phyloP scores from a whole-genome alignment of 1,140 invertebrate species.

The Lucilia sericata region DNA sequence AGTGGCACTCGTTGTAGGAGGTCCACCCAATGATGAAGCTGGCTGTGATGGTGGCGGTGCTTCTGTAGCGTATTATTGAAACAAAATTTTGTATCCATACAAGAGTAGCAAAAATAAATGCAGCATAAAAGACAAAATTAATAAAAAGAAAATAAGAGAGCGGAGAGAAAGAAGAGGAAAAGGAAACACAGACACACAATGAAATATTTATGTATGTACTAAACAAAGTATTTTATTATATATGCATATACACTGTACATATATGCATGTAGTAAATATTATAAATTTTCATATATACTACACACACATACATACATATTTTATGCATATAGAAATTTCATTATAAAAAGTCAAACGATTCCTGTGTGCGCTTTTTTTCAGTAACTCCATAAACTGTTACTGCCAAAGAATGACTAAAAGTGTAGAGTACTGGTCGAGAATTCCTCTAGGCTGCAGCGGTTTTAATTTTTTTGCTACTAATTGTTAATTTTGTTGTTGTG shows the following conservation, averaged over 20 bases:
- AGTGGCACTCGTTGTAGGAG: constrained; percentile 65
- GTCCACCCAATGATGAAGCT: constrained; percentile 69
- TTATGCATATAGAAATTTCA: background rate
- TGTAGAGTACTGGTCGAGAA: background rate
- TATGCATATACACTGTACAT: background rate
- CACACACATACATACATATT: background rate
- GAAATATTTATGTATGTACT: background rate
- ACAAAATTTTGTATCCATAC: constrained; percentile 53
- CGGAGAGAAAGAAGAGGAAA: no score
- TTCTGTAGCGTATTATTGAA: constrained; percentile 56
- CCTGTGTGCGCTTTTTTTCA: background rate
- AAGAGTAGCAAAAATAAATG: constrained; percentile 51
- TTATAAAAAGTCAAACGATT: constrained; percentile 7
- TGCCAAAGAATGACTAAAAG: background rate
- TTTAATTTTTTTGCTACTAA: no score
- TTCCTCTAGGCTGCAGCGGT: background rate
- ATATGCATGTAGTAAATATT: background rate
- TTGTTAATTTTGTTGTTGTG: no score
- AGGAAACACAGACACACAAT: background rate
- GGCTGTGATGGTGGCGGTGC: constrained; percentile 68
- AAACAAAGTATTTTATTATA: background rate
- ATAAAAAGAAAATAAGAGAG: constrained; percentile 7
- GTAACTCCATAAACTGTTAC: background rate
- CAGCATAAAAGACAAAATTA: constrained; percentile 39
- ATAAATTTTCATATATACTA: background rate